Conservation (phyloP, 1,140 invertebrate species). For the Lordiphosa mommai region DNA sequence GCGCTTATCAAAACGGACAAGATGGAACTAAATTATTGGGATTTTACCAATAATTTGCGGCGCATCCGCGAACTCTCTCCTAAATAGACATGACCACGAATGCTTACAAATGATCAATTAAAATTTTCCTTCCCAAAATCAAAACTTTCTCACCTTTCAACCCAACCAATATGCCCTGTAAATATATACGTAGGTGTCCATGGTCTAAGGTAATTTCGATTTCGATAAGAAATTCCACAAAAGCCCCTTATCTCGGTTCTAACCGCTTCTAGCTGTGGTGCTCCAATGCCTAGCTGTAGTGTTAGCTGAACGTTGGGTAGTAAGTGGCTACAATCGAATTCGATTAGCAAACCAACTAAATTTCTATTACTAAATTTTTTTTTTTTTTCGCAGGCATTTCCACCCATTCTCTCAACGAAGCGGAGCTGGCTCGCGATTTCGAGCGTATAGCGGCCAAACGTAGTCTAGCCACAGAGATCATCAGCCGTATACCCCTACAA, state of each 20-base stretch:
- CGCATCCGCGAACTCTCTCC: no score
- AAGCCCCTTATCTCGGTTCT: constrained; percentile 46
- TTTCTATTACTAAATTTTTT: not conserved
- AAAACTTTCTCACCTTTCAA: not conserved
- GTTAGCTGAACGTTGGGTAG: not conserved
- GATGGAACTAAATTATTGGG: no score
- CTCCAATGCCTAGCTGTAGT: constrained; percentile 34
- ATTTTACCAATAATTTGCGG: no score
- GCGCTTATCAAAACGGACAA: no score
- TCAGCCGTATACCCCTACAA: constrained; percentile 89
- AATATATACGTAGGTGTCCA: constrained; percentile 10
- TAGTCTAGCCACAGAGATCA: constrained; percentile 82
- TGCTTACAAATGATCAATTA: no score
- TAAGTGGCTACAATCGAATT: constrained; percentile 5
- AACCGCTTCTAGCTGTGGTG: constrained; percentile 1
- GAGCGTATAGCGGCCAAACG: constrained; percentile 82
- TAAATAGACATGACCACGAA: no score
- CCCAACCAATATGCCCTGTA: constrained; percentile 26
- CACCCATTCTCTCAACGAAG: constrained; percentile 91
- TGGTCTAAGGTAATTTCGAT: constrained; percentile 51
- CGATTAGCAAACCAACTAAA: constrained; percentile 31
- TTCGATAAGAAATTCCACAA: constrained; percentile 69
- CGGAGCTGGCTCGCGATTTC: constrained; percentile 87
- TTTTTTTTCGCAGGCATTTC: constrained; percentile 81
- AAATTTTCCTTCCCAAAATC: not conserved